Base-by-base conservation (phyloP, 2,113 vertebrate species). In the Bungarus multicinctus region DNA sequence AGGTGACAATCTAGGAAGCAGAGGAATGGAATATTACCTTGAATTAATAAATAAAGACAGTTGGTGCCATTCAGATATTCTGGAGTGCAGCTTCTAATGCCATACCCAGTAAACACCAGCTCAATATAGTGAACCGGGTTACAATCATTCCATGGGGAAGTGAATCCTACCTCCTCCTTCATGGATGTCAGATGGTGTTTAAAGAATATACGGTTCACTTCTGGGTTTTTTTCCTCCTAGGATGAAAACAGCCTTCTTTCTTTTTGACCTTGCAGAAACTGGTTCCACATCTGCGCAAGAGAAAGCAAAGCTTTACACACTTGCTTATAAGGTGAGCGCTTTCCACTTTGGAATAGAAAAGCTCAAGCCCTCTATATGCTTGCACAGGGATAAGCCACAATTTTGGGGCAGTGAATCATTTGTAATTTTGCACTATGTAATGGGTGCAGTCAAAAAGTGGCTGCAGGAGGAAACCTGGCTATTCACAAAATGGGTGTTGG, bases 231-330 rank as follows among this genome's bases (percentile, higher is more conserved):
- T 90, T 92, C 92, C 22, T 74, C 39, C 97, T 81, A 99, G 99
- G 98, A 99, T 99, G 98, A 99, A 99, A 97, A 99, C 98, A 3
- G 98, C 99, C 30, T 99, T 99, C 97, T 99, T 99, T 96, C 98
- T 99, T 96, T 99, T 99, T 96, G 98, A 98, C 96, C 98, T 99
- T 91, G 99, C 99, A 86, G 99, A 99, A 93, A 96, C 74, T 0
- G 93, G 94, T 92, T 95, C 95, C 23, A 94, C 98, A 94, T 95
- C 98, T 90, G 96, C 97, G 57, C 96, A 97, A 30, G 96, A 96
- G 60, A 98, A 98, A 95, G 95, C 97, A 88, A 98, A 97, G 23
- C 98, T 99, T 91, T 99, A 98, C 97, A 97, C 97, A 3, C 97
- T 98, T 3, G 98, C 98, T 0, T 99, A 99, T 95, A 94, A 96